Evolutionary conservation across 2,888 invertebrate genomes (phyloP).

Genomic region (Netelia fuscicornis): DNA sequence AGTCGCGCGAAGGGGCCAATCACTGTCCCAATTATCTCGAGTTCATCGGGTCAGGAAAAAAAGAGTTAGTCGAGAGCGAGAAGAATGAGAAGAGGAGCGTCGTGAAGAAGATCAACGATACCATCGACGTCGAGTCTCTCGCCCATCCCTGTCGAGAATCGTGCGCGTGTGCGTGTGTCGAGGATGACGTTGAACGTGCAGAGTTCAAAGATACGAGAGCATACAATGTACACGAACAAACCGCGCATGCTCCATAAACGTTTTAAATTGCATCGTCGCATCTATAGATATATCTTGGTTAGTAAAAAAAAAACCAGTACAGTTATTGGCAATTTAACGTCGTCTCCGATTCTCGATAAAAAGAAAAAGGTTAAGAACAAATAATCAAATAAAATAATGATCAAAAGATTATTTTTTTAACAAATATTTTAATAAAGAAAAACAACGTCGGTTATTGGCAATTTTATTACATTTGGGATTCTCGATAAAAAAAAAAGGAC

Average conservation of each 20-base stretch:
- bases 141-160: slow-evolving; percentile 25
- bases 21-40: not conserved
- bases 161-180: slow-evolving; percentile 20
- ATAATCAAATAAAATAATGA: no score
- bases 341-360: no score
- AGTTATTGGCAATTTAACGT: no score
- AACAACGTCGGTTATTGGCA: no score
- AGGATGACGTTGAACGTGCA: slow-evolving; percentile 66
- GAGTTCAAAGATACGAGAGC: slow-evolving; percentile 75
- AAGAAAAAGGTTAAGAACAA: no score
- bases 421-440: no score
- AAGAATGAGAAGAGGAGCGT: slow-evolving; percentile 20
- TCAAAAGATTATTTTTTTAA: no score
- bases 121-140: not conserved
- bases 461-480: no score
- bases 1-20: not conserved
- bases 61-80: not conserved
- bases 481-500: no score
- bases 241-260: slow-evolving; percentile 3
- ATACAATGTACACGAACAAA: slow-evolving; percentile 14
- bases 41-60: slow-evolving; percentile 21
- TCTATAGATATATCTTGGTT: not conserved
- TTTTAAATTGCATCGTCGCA: slow-evolving; percentile 28
- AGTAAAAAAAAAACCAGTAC: not conserved
- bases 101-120: not conserved